Conservation (phyloP, 2,113 vertebrate species). For the Corvus moneduloides region DNA sequence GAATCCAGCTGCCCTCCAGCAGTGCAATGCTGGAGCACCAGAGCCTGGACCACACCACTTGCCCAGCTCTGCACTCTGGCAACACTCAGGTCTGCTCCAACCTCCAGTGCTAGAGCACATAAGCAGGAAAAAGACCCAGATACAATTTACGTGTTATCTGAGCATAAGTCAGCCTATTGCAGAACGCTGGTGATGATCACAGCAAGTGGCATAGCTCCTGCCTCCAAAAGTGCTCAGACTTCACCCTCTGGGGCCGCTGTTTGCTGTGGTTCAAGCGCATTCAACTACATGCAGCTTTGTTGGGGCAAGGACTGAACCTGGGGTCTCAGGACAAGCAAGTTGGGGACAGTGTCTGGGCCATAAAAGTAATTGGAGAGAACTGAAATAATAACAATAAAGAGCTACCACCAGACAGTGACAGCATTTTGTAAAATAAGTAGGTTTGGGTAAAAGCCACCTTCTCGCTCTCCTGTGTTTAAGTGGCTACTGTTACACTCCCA, state of each 20-base stretch:
- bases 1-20: neutral
- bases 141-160: neutral
- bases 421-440: neutral
- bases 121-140: neutral
- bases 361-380: neutral
- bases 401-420: neutral
- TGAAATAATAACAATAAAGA: neutral
- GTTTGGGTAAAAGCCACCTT: neutral
- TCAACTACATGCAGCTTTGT: accelerated
- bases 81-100: neutral
- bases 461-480: neutral
- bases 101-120: neutral
- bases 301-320: neutral
- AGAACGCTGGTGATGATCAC: neutral
- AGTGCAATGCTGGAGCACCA: accelerated
- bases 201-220: neutral
- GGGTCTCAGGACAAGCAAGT: neutral
- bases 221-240: neutral
- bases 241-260: accelerated
- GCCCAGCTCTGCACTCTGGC: neutral
- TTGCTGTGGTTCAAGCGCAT: neutral
- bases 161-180: neutral
- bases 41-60: neutral
- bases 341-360: neutral
- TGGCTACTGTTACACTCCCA: neutral